Evolutionary conservation across 1,140 invertebrate species (phyloP), one percentile per base, ranked within the genome.

Genomic region (Varroa destructor): DNA sequence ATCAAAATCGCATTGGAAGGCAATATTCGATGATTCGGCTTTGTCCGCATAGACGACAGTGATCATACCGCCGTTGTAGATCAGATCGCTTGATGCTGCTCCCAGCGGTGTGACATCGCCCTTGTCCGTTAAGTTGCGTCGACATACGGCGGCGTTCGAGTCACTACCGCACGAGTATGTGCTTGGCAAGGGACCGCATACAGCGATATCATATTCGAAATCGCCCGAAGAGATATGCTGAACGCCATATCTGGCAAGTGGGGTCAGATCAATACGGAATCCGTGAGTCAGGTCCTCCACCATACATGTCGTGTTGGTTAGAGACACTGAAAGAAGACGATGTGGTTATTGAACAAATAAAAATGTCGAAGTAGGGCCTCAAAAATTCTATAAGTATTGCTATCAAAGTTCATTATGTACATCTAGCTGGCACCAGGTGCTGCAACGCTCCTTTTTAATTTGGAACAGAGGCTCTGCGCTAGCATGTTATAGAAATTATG

Each of bases 151-250:
- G 4, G 46, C 46, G 4, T 51, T 51, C 40, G 61, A 43, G 14
- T 67, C 61, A 12, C 46, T 37, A 3, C 40, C 61, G 37, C 61
- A 67, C 12, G 40, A 36, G 61, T 67, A 67, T 1, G 74, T 74
- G 54, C 72, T 72, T 1, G 71, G 74, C 10, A 79, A 74, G n/a
- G 75, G 73, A 36, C 73, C 77, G 76, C 80, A 81, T 46, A 81
- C 77, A 74, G 80, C 79, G 8, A 81, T 57, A 40, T 76, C 76
- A 73, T 79, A 81, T 51, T 76, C 76, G 72, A 78, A 79, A 4
- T 70, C 51, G 3, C 72, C 72, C 14, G 72, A 72, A 6, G 74
- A 71, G 25, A 76, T 75, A 54, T 71, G 14, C 10, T 76, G 74
- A 43, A 76, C 77, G 1, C 14, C 64, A 51, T 75, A 58, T 6